A percentile compares a stretch with the other conserved stretches of the same genome.
Evolutionary conservation across 2,113 vertebrate genomes (phyloP).

Genomic region (Passer domesticus): DNA sequence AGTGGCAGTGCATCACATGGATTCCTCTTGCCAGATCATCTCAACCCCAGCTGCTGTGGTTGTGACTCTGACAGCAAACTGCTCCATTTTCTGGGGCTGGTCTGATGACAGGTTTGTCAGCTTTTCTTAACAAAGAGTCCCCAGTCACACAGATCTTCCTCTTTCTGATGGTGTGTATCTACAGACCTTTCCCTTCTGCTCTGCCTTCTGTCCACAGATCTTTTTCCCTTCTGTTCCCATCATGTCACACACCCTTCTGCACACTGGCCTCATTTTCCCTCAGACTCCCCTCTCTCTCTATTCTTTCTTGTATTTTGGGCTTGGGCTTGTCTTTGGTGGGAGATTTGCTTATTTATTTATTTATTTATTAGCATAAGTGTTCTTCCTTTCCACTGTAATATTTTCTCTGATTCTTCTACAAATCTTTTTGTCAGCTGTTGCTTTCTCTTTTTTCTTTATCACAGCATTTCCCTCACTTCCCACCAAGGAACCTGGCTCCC

Average conservation of each 20-base stretch:
- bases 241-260: not conserved
- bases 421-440: not conserved
- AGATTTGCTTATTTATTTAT: not conserved
- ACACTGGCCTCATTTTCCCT: not conserved
- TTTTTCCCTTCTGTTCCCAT: not conserved
- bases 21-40: not conserved
- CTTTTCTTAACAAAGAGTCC: not conserved
- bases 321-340: not conserved
- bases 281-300: not conserved
- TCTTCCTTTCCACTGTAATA: not conserved
- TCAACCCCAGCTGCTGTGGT: not conserved
- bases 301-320: not conserved
- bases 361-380: not conserved
- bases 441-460: not conserved
- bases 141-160: not conserved
- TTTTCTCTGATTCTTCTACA: not conserved
- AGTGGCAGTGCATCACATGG: not conserved
- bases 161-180: not conserved
- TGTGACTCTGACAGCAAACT: not conserved
- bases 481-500: not conserved
- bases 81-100: not conserved
- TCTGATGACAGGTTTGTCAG: not conserved
- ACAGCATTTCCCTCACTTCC: not conserved
- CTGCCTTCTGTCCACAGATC: not conserved
- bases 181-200: slow-evolving; percentile 8